phyloP scores from a whole-genome alignment of 1,140 invertebrate genomes.

The Drosophila littoralis region DNA sequence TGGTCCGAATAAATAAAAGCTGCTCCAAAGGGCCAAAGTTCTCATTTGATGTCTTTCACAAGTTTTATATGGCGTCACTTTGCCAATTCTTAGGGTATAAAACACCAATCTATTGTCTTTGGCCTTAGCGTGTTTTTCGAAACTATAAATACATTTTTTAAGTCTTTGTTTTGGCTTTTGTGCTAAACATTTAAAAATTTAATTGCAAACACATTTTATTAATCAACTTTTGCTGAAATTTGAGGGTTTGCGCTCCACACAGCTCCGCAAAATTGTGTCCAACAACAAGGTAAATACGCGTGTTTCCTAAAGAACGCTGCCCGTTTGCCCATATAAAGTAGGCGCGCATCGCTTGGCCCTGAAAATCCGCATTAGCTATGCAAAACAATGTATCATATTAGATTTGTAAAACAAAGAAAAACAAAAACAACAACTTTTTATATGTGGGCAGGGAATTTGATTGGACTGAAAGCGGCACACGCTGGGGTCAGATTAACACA shows the following conservation, averaged over 20 bases:
- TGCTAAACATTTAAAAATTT: not conserved
- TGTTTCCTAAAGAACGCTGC: not conserved
- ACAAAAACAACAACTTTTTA: no score
- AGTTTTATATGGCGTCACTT: no score
- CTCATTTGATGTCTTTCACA: no score
- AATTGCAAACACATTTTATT: not conserved
- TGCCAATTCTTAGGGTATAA: no score
- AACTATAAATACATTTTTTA: not conserved
- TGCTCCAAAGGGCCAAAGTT: no score
- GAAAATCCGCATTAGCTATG: slow-evolving; percentile 33
- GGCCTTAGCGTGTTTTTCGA: no score
- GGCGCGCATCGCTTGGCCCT: slow-evolving; percentile 15
- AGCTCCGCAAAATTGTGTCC: not conserved
- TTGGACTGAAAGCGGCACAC: no score
- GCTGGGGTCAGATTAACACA: no score
- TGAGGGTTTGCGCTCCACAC: not conserved
- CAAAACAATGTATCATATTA: not conserved
- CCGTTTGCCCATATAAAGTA: slow-evolving; percentile 8
- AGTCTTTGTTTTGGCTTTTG: not conserved
- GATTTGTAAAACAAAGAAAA: not conserved
- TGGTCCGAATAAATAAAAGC: no score
- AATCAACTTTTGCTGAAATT: no score
- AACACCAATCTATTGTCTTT: no score
- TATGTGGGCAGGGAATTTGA: not conserved
- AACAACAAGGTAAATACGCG: not conserved